Evolutionary conservation across 2,797 vertebrate genomes (phyloP).

Genomic region (Lagorchestes hirsutus): DNA sequence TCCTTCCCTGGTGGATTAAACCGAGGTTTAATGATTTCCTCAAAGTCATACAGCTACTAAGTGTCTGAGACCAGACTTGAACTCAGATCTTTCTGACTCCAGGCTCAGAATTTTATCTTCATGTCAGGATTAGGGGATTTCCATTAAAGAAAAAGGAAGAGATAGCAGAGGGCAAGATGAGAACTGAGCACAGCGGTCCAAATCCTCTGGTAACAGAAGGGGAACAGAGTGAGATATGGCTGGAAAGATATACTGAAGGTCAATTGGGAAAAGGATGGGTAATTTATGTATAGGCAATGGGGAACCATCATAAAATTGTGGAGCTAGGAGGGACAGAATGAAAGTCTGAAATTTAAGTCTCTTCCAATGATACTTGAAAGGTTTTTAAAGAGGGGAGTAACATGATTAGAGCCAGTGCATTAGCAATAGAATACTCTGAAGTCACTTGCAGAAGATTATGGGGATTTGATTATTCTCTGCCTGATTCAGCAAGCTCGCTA

Average conservation of each 20-base stretch:
- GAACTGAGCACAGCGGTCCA: not conserved
- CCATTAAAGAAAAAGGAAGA: not conserved
- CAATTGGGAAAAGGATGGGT: not conserved
- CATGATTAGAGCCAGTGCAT: not conserved
- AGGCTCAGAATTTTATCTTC: not conserved
- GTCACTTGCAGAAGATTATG: not conserved
- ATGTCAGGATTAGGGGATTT: not conserved
- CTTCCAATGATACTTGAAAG: not conserved
- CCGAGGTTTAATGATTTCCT: not conserved
- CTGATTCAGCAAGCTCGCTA: not conserved
- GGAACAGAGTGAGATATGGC: not conserved
- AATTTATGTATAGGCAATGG: not conserved
- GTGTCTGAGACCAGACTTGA: not conserved
- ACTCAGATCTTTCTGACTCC: not conserved
- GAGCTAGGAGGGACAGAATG: not conserved
- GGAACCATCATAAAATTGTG: not conserved
- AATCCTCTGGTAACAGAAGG: not conserved
- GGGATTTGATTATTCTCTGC: not conserved
- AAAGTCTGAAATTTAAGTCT: not conserved
- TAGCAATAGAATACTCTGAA: not conserved
- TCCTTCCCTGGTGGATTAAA: not conserved
- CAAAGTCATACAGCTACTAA: not conserved
- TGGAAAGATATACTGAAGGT: not conserved
- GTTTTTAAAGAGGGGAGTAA: not conserved
- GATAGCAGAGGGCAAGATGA: not conserved